Percentiles rank a stretch among this genome's conserved stretches.
phyloP scores from a whole-genome alignment of 2,888 invertebrate genomes.

The Hybos culiciformis region DNA sequence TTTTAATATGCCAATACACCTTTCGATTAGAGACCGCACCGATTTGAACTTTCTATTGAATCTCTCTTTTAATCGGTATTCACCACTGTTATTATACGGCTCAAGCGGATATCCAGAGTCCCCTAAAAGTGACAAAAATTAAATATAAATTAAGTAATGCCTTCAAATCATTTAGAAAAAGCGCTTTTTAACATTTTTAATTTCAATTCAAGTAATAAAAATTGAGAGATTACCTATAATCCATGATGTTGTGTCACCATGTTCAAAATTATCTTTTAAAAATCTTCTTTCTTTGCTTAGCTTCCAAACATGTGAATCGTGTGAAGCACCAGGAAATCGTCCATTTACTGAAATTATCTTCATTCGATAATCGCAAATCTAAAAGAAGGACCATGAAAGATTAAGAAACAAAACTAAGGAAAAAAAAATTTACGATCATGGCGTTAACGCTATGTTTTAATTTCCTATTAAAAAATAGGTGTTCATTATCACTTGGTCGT shows the following conservation, averaged over 20 bases:
- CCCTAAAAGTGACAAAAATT: slow-evolving; percentile 11
- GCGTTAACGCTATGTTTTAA: slow-evolving; percentile 2
- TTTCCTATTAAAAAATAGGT: slow-evolving; percentile 2
- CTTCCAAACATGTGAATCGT: slow-evolving; percentile 1
- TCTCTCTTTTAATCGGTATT: not conserved
- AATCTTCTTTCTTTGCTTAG: not conserved
- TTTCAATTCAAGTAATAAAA: too few species aligned
- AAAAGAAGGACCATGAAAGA: not conserved
- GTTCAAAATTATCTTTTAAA: not conserved
- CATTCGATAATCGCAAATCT: slow-evolving; percentile 5
- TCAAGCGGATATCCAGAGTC: slow-evolving; percentile 2
- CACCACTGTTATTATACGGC: not conserved
- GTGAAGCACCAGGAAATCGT: not conserved
- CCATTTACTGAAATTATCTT: slow-evolving; percentile 1
- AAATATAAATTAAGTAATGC: too few species aligned
- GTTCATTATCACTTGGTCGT: too few species aligned
- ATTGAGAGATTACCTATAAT: slow-evolving; percentile 12
- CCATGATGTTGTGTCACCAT: slow-evolving; percentile 1
- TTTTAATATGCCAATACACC: not conserved
- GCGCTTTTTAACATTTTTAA: not conserved
- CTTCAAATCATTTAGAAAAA: too few species aligned
- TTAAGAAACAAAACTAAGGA: not conserved
- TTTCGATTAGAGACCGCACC: not conserved
- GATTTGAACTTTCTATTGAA: not conserved
- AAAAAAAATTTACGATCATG: slow-evolving; percentile 1